Evolutionary conservation across 2,888 invertebrate genomes (phyloP).

Genomic region (Dryococelus australis): DNA sequence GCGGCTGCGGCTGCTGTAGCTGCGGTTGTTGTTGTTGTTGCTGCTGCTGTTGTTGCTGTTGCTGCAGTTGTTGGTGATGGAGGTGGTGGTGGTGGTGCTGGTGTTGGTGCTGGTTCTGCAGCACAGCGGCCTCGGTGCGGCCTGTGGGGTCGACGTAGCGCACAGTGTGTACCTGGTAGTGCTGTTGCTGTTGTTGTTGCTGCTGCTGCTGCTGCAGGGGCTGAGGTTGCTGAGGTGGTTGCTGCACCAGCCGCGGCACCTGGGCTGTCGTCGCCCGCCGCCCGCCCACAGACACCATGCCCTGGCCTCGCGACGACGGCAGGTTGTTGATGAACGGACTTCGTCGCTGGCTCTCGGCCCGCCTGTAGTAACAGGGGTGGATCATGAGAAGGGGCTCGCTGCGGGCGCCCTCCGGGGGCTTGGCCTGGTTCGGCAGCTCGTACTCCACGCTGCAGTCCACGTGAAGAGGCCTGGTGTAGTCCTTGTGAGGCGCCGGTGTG

Average conservation of each 20-base stretch:
- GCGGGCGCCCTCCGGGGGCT: constrained; percentile 83
- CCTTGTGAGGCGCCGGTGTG: constrained; percentile 65
- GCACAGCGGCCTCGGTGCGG: constrained; percentile 27
- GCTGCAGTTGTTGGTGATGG: constrained; percentile 39
- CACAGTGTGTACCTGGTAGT: constrained; percentile 27
- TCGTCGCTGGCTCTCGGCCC: constrained; percentile 83
- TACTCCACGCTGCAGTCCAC: constrained; percentile 92
- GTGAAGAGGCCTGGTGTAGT: constrained; percentile 85
- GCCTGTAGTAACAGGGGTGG: constrained; percentile 87
- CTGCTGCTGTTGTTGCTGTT: constrained; percentile 41
- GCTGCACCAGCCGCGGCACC: constrained; percentile 31
- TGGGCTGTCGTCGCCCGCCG: constrained; percentile 32
- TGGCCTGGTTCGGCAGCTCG: constrained; percentile 88
- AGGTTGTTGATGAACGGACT: constrained; percentile 86
- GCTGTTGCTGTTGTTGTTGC: constrained; percentile 36
- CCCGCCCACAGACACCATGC: constrained; percentile 24
- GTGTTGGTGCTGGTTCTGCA: constrained; percentile 33
- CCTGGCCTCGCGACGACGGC: constrained; percentile 44
- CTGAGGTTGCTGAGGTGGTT: constrained; percentile 23
- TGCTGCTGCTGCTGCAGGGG: constrained; percentile 32
- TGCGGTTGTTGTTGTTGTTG: constrained; percentile 38
- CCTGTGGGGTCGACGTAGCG: constrained; percentile 12
- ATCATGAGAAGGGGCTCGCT: constrained; percentile 88
- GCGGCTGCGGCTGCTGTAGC: constrained; percentile 1
- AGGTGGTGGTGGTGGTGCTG: constrained; percentile 34